Percentiles rank a stretch among this genome's conserved stretches.
Evolutionary conservation across 2,113 vertebrate species (phyloP).

Genomic region (Muntiacus reevesi): DNA sequence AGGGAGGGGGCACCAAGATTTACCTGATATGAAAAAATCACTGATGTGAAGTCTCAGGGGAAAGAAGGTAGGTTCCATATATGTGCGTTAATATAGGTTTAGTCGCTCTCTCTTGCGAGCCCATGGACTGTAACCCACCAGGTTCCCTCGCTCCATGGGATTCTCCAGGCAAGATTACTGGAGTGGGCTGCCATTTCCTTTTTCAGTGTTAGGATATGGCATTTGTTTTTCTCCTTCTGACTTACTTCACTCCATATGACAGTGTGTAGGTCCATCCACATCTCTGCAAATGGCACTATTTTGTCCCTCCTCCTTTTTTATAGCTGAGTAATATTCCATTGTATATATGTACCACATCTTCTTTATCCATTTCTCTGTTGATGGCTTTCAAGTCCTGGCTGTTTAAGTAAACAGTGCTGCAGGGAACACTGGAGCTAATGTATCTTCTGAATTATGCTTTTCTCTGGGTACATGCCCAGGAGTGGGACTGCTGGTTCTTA

Average conservation of each 20-base stretch:
- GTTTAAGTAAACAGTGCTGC: background rate
- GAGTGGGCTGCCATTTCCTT: background rate
- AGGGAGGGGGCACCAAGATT: constrained; percentile 67
- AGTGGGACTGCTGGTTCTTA: background rate
- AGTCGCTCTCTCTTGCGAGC: background rate
- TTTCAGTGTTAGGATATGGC: background rate
- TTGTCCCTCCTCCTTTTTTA: background rate
- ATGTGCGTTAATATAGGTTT: background rate
- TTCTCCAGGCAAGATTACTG: background rate
- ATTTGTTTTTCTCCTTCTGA: background rate
- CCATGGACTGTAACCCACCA: background rate
- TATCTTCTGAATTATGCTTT: background rate
- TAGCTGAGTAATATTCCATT: background rate
- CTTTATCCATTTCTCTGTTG: background rate
- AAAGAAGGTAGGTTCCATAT: background rate
- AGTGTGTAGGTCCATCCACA: background rate
- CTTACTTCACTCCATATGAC: background rate
- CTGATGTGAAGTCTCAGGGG: constrained; percentile 21
- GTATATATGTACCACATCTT: background rate
- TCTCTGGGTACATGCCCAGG: background rate
- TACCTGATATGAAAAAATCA: constrained; percentile 65
- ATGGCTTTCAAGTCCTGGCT: background rate
- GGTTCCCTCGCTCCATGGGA: background rate
- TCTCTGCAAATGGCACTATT: background rate
- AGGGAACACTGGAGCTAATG: background rate